These are phyloP conservation scores for Alosa sapidissima DNA, from an alignment of 2,797 vertebrate species.

Conservation along the genomic window DNA sequence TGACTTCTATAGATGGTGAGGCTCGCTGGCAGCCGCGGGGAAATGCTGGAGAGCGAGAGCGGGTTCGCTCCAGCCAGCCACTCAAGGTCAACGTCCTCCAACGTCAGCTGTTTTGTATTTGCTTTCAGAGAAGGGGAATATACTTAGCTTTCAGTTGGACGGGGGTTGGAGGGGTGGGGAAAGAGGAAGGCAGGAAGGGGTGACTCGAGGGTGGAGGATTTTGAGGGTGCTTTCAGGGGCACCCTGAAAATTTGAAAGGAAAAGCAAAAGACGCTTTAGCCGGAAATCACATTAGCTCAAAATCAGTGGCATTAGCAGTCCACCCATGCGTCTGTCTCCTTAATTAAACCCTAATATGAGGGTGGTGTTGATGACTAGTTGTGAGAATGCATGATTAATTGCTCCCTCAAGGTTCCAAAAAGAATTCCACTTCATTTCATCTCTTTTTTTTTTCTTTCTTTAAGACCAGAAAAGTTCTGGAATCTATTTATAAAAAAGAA, in stretches of 20 bases:
- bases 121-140: slow-evolving; percentile 50
- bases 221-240: background rate
- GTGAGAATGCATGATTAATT: background rate
- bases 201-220: background rate
- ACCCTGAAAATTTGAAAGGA: background rate
- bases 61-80: slow-evolving; percentile 67
- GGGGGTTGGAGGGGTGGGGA: background rate
- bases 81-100: slow-evolving; percentile 91
- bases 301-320: background rate
- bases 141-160: slow-evolving; percentile 29
- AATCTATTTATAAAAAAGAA: slow-evolving; percentile 1
- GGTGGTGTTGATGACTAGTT: background rate
- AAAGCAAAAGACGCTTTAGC: background rate
- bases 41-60: slow-evolving; percentile 73
- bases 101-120: slow-evolving; percentile 79
- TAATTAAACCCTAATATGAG: background rate
- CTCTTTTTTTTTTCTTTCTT: background rate
- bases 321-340: background rate
- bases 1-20: slow-evolving; percentile 99
- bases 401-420: background rate
- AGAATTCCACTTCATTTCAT: background rate
- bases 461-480: background rate
- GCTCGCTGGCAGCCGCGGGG: slow-evolving; percentile 83
- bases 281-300: background rate
- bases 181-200: background rate